Conservation (phyloP, 2,888 invertebrate genomes). For the Drosophila setosimentum region DNA sequence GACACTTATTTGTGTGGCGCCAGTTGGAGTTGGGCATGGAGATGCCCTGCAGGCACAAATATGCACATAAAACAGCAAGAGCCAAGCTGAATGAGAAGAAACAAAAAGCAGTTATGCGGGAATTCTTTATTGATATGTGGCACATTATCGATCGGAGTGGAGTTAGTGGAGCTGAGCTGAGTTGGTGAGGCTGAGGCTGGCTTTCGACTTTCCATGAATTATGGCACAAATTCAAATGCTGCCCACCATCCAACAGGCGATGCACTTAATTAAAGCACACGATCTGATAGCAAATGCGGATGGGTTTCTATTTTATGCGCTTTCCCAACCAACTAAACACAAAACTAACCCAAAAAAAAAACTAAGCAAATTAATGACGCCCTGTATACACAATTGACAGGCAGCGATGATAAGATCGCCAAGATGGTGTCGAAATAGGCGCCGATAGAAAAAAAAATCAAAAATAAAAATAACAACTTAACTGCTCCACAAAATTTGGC, state of each 20-base stretch:
- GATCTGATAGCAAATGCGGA: slow-evolving; percentile 48
- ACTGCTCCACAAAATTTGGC: slow-evolving; percentile 71
- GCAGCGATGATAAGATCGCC: slow-evolving; percentile 52
- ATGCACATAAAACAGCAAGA: slow-evolving; percentile 46
- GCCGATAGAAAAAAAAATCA: slow-evolving; percentile 33
- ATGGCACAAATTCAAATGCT: slow-evolving; percentile 58
- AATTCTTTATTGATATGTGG: slow-evolving; percentile 77
- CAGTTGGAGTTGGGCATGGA: slow-evolving; percentile 26
- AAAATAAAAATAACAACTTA: slow-evolving; percentile 8
- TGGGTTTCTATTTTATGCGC: slow-evolving; percentile 66
- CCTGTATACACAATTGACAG: slow-evolving; percentile 62
- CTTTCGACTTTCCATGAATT: slow-evolving; percentile 64
- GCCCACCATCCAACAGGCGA: slow-evolving; percentile 44
- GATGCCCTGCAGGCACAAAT: slow-evolving; percentile 53
- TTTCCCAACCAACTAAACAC: slow-evolving; percentile 47
- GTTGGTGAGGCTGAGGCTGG: slow-evolving; percentile 16
- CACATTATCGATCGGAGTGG: slow-evolving; percentile 49
- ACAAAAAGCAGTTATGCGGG: slow-evolving; percentile 50
- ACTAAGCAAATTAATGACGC: slow-evolving; percentile 53
- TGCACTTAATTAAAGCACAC: slow-evolving; percentile 60
- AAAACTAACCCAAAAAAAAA: slow-evolving; percentile 12
- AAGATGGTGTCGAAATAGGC: slow-evolving; percentile 59
- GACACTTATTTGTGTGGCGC: slow-evolving; percentile 56
- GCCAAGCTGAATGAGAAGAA: neutral
- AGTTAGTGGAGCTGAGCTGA: neutral